Conservation (phyloP, 1,140 invertebrate genomes). For the Archivesica marissinica region DNA sequence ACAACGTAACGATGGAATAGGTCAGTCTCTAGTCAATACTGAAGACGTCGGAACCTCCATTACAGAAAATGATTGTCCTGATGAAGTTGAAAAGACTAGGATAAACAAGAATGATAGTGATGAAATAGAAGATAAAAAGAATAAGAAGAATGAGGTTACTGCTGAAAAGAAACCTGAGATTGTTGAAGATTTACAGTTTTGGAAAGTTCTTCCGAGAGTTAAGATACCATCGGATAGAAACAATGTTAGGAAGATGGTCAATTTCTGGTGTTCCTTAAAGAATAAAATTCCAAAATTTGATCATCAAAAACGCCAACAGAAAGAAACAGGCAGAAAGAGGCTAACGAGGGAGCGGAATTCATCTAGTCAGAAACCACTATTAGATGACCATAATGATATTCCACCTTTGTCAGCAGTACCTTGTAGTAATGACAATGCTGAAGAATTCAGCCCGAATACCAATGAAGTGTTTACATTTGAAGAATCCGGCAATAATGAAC, state of each 20-base stretch:
- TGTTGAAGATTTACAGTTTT: neutral
- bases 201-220: slow-evolving; percentile 20
- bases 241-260: neutral
- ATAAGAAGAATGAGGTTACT: neutral
- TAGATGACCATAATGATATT: neutral
- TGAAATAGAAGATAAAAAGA: neutral
- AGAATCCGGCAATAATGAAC: neutral
- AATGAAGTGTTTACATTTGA: neutral
- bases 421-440: neutral
- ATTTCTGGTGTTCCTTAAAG: slow-evolving; percentile 1
- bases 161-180: neutral
- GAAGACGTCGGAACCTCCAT: neutral
- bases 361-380: neutral
- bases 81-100: neutral
- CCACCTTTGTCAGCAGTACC: neutral
- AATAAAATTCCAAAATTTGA: slow-evolving; percentile 33
- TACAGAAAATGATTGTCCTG: neutral
- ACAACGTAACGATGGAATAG: neutral
- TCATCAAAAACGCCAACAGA: neutral
- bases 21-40: neutral
- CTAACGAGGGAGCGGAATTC: neutral
- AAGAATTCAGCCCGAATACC: neutral
- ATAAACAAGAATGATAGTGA: neutral
- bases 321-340: neutral
- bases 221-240: neutral